phyloP scores from a whole-genome alignment of 2,797 vertebrate species.

The Acropternis orthonyx region DNA sequence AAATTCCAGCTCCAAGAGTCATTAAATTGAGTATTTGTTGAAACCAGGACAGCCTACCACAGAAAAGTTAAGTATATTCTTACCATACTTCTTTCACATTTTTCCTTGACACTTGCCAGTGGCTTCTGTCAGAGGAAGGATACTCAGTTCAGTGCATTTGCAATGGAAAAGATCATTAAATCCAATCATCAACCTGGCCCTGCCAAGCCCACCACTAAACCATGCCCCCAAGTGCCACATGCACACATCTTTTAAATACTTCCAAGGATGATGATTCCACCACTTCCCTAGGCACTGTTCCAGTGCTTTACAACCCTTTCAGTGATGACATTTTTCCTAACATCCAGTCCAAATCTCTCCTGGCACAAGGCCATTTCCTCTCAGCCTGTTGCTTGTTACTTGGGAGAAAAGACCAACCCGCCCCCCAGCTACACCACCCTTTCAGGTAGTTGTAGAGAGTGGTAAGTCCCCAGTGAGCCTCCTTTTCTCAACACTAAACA shows the following conservation, averaged over 20 bases:
- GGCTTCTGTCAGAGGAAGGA: background rate
- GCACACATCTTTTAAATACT: background rate
- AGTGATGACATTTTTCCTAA: background rate
- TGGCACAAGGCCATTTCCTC: background rate
- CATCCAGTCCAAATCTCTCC: background rate
- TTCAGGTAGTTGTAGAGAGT: no score
- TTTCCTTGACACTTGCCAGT: background rate
- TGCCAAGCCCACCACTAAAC: background rate
- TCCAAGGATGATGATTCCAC: background rate
- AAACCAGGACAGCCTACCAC: background rate
- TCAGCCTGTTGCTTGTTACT: fast-evolving
- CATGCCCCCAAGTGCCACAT: background rate
- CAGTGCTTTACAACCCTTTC: background rate
- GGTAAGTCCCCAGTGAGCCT: background rate
- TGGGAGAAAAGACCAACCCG: no score
- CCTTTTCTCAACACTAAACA: background rate
- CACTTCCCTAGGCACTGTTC: background rate
- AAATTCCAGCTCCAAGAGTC: background rate
- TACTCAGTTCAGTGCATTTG: background rate
- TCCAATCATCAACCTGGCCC: background rate
- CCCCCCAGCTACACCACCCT: background rate
- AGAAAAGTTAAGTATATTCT: background rate
- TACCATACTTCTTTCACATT: background rate
- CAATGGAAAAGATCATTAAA: background rate
- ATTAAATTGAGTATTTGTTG: background rate